phyloP scores from a whole-genome alignment of 2,113 vertebrate species.

The Ibidorhyncha struthersii region DNA sequence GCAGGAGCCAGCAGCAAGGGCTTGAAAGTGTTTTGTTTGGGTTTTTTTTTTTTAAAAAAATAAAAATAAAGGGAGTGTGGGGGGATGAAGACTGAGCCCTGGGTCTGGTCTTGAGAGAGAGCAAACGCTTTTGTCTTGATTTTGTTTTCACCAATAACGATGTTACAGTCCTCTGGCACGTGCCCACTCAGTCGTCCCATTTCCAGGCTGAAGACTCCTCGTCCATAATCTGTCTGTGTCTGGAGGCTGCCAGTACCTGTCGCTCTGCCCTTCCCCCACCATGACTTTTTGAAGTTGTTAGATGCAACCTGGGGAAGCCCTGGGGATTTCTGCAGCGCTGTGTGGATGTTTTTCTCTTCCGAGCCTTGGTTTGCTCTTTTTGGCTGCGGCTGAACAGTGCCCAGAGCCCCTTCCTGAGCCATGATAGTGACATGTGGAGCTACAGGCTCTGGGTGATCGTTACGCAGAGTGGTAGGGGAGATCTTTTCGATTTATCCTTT shows the following conservation, averaged over 20 bases:
- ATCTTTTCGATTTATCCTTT: neutral
- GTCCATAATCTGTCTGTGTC: neutral
- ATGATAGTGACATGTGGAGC: accelerated
- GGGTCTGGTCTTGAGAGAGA: neutral
- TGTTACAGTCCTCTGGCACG: neutral
- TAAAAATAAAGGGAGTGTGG: neutral
- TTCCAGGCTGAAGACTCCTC: conserved; percentile 19
- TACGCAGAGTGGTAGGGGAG: neutral
- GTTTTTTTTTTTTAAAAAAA: neutral
- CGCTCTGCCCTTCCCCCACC: neutral
- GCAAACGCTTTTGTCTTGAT: neutral
- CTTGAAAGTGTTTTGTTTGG: neutral
- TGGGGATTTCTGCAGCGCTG: neutral
- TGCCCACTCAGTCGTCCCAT: neutral
- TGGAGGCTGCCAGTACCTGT: neutral
- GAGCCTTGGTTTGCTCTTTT: neutral
- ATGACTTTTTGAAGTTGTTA: neutral
- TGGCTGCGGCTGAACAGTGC: neutral
- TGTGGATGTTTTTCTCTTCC: neutral
- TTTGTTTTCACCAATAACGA: neutral
- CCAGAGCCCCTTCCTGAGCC: neutral
- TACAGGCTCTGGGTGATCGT: neutral
- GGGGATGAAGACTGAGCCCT: neutral
- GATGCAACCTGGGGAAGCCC: neutral
- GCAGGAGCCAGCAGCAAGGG: neutral